Evolutionary conservation across 1,140 invertebrate species (phyloP), one percentile per base, ranked within the genome.

Genomic region (Drosophila saltans): DNA sequence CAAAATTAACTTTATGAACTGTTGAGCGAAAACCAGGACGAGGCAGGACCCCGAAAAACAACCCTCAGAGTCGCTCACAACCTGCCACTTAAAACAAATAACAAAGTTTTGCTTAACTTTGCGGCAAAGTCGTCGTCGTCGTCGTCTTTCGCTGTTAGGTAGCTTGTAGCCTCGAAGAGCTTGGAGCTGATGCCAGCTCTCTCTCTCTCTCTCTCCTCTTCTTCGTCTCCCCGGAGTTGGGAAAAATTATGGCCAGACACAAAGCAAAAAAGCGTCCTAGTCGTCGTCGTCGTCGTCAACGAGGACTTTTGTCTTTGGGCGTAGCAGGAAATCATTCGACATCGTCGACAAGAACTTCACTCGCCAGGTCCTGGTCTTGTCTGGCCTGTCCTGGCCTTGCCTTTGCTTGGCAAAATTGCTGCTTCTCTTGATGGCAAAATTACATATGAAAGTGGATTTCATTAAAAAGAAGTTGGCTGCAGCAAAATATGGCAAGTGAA

Each of bases 1-100:
- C 86, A 85, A 91, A 91, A 91, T 91, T 91, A 91, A 91, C 89
- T 91, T 91, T 91, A 91, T 91, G 88, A 91, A 91, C 89, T 91
- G 88, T 91, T 91, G 89, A 91, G 85, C 90, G 71, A 36, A 78
- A 75, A 72, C 81, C 74, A 80, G 55, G 67, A 60, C 66, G 65
- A 48, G 36, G 28, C 69, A 59, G 40, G 52, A 70, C 43, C 56
- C 55, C 45, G 61, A 62, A 77, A 52, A 60, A 60, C 71, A 74
- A 75, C 64, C 65, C 65, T 66, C 71, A 73, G 56, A 70, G 60
- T 64, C 83, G 66, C 83, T 69, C 80, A 77, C 84, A 89, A 89
- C 84, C 84, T 89, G 84, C 84, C 84, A 89, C 84, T 89, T 89
- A 89, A 89, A 89, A 89, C 84, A 89, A 89, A 89, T 89, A 89